phyloP scores from a whole-genome alignment of 1,140 invertebrate species.

The Drosophila burlai region DNA sequence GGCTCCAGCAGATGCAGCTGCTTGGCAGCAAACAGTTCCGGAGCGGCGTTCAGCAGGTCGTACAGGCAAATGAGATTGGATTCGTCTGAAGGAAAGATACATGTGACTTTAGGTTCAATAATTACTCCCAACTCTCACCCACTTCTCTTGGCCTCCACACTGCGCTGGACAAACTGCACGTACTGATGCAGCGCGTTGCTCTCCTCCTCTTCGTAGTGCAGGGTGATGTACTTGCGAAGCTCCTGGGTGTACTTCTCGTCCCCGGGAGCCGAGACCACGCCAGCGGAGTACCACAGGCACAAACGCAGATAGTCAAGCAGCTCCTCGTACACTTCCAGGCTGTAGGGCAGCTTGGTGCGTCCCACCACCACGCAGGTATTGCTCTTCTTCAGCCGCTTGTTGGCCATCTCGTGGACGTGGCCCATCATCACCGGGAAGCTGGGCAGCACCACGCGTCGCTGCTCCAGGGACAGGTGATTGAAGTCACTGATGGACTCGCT shows the following conservation, averaged over 20 bases:
- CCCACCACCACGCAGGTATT: constrained; percentile 86
- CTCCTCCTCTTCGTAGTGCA: constrained; percentile 67
- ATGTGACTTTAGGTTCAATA: neutral
- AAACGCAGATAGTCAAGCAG: constrained; percentile 91
- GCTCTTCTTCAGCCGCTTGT: constrained; percentile 83
- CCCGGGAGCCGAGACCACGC: constrained; percentile 84
- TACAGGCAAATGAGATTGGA: constrained; percentile 76
- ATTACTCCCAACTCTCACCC: neutral
- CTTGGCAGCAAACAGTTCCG: constrained; percentile 68
- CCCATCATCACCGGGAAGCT: constrained; percentile 79
- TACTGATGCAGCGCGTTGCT: constrained; percentile 82
- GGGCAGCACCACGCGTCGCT: constrained; percentile 83
- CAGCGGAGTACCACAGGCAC: constrained; percentile 87
- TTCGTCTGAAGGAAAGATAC: constrained; percentile 48
- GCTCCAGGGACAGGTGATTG: constrained; percentile 75
- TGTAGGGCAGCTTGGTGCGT: constrained; percentile 89
- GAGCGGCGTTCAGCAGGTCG: constrained; percentile 80
- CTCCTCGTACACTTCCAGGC: constrained; percentile 88
- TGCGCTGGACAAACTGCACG: constrained; percentile 77
- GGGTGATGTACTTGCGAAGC: constrained; percentile 69
- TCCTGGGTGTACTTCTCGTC: constrained; percentile 68
- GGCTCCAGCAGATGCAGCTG: constrained; percentile 76
- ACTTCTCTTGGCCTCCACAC: constrained; percentile 83
- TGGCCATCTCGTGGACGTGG: constrained; percentile 84
- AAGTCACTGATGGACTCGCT: constrained; percentile 68